Percentiles rank a stretch among this genome's conserved stretches.
phyloP scores from a whole-genome alignment of 2,113 vertebrate genomes.

The Natator depressus region DNA sequence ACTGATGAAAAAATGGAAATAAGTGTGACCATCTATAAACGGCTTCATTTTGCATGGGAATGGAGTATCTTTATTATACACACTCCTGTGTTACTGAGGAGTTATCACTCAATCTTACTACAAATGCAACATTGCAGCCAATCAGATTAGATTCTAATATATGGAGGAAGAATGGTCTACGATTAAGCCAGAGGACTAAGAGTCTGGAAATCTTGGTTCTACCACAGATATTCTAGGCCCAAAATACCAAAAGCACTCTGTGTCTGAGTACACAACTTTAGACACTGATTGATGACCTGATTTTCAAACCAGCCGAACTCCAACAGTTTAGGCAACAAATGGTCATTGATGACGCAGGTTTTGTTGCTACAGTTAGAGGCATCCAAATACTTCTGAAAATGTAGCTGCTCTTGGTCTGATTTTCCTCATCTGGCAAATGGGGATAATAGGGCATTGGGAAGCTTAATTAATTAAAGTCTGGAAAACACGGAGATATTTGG shows the following conservation, averaged over 20 bases:
- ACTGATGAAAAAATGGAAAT: neutral
- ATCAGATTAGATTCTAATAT: neutral
- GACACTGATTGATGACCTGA: neutral
- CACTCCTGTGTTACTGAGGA: neutral
- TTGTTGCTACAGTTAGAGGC: neutral
- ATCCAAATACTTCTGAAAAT: neutral
- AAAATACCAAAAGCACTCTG: neutral
- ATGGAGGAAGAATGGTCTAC: neutral
- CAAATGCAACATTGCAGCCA: neutral
- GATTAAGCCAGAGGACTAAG: neutral
- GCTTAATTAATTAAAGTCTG: neutral
- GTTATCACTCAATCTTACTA: neutral
- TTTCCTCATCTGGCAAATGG: conserved; percentile 19
- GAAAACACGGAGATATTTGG: neutral
- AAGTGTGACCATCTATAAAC: conserved; percentile 7
- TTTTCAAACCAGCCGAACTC: neutral
- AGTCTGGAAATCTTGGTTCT: neutral
- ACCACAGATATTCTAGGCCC: neutral
- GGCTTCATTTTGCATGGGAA: conserved; percentile 27
- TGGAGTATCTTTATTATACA: neutral
- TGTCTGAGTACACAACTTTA: neutral
- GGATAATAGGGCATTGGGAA: neutral
- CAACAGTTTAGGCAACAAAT: neutral
- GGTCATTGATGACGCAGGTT: neutral
- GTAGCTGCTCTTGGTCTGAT: neutral